phyloP scores from a whole-genome alignment of 2,113 vertebrate species.

The Morphnarchus princeps region DNA sequence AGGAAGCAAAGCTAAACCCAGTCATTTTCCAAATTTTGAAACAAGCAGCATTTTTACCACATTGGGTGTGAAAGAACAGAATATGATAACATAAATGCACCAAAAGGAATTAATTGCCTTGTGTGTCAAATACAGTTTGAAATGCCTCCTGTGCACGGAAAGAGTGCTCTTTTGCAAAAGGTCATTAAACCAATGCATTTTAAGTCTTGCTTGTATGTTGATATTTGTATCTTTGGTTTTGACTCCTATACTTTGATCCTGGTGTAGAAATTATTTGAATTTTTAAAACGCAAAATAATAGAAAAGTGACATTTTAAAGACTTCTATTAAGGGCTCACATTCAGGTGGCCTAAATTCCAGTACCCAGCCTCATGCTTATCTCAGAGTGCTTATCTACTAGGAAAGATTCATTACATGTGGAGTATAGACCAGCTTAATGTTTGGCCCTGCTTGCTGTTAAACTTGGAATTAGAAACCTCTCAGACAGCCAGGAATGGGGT shows the following conservation, averaged over 20 bases:
- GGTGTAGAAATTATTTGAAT: not conserved
- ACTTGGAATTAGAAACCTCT: not conserved
- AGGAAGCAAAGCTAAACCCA: not conserved
- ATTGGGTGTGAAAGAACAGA: not conserved
- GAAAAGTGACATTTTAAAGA: not conserved
- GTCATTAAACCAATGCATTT: not conserved
- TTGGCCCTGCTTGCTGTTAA: not conserved
- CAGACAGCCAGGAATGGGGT: not conserved
- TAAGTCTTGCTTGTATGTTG: not conserved
- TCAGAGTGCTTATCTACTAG: not conserved
- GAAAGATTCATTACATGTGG: not conserved
- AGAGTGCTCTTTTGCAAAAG: not conserved
- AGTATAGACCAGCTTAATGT: not conserved
- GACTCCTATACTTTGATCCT: not conserved
- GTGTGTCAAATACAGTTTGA: not conserved
- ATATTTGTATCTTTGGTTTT: not conserved
- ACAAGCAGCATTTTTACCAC: not conserved
- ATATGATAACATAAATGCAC: not conserved
- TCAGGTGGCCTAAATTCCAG: not conserved
- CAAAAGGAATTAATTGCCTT: not conserved
- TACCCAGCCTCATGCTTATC: not conserved
- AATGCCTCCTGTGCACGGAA: not conserved
- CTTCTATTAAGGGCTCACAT: not conserved
- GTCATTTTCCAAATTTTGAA: not conserved
- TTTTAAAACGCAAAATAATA: not conserved